Evolutionary conservation across 2,888 invertebrate species (phyloP).

Genomic region (Venustoraphidia nigricollis): DNA sequence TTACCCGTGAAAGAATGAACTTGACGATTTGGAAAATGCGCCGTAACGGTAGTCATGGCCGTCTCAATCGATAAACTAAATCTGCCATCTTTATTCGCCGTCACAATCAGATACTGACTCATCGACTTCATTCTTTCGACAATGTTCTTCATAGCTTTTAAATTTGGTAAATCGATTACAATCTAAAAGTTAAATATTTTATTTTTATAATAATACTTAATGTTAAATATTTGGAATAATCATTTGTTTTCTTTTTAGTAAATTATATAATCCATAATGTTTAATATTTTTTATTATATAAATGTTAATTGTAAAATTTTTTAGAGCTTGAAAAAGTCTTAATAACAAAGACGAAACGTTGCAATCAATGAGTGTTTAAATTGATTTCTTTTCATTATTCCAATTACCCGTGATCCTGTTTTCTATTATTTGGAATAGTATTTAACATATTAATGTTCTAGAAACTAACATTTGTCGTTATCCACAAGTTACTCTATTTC

Average conservation of each 20-base stretch:
- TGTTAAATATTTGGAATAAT: too few species aligned
- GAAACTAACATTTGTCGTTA: not conserved
- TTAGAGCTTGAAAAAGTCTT: too few species aligned
- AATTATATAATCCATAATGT: too few species aligned
- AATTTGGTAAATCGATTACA: conserved; percentile 58
- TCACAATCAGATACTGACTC: conserved; percentile 51
- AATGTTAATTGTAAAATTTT: too few species aligned
- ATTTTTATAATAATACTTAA: conserved; percentile 2
- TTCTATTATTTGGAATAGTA: not conserved
- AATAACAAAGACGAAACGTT: too few species aligned
- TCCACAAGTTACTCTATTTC: not conserved
- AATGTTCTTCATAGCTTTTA: conserved; percentile 61
- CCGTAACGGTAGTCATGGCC: conserved; percentile 64
- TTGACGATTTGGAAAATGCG: conserved; percentile 59
- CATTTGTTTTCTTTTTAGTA: too few species aligned
- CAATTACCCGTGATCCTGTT: too few species aligned
- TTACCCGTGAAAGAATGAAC: conserved; percentile 43
- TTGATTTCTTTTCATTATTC: too few species aligned
- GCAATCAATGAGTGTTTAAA: too few species aligned
- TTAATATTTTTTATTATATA: too few species aligned
- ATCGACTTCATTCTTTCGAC: conserved; percentile 75
- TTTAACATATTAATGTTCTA: too few species aligned
- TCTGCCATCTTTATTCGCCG: conserved; percentile 55
- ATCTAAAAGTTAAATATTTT: conserved; percentile 36
- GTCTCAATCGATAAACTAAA: conserved; percentile 63